phyloP scores from a whole-genome alignment of 2,888 invertebrate species.

The Lasioglossum morio region DNA sequence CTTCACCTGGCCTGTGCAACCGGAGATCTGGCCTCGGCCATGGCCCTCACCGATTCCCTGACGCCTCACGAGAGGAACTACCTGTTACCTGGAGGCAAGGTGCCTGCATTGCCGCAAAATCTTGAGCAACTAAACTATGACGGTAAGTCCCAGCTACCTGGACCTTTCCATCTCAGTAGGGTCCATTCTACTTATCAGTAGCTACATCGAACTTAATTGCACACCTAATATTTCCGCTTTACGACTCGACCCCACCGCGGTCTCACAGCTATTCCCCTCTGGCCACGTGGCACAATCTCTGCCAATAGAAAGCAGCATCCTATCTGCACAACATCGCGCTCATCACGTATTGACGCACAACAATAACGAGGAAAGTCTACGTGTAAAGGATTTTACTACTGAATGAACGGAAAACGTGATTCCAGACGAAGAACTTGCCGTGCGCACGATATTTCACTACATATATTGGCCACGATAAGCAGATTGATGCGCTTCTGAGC shows the following conservation, averaged over 20 bases:
- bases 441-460: not conserved
- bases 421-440: not conserved
- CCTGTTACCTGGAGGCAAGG: conserved; percentile 79
- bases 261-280: not conserved
- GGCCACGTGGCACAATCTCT: not conserved
- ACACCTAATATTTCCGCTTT: not conserved
- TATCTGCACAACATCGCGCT: not conserved
- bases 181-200: too few species aligned
- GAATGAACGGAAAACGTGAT: not conserved
- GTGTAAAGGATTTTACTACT: not conserved
- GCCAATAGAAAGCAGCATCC: not conserved
- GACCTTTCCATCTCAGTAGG: not conserved
- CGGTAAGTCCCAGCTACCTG: conserved; percentile 87
- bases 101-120: conserved; percentile 86
- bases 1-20: conserved; percentile 92
- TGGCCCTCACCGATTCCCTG: conserved; percentile 90
- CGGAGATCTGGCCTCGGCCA: conserved; percentile 90
- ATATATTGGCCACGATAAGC: not conserved
- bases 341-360: not conserved
- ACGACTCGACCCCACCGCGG: not conserved
- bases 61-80: conserved; percentile 84
- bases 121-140: conserved; percentile 94
- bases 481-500: not conserved
- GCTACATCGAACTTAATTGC: not conserved
- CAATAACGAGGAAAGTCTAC: not conserved